These are phyloP conservation scores for Gastrophryne carolinensis DNA, from an alignment of 2,797 vertebrate genomes.

Conservation along the genomic window DNA sequence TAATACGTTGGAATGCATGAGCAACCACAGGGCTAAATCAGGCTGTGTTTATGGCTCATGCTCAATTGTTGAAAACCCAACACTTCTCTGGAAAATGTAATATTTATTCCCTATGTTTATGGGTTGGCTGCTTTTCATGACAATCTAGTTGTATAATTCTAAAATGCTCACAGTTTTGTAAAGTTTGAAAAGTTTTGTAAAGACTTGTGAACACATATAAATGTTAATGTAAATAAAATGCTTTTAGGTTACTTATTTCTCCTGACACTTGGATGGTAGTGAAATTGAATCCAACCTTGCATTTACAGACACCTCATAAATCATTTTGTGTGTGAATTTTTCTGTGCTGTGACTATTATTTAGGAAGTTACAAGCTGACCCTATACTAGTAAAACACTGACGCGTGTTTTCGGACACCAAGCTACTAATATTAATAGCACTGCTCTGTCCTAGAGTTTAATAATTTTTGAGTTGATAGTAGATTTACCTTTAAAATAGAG, in stretches of 20 bases:
- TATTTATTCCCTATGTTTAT: not conserved
- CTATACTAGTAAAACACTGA: not conserved
- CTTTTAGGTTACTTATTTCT: not conserved
- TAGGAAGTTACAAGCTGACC: not conserved
- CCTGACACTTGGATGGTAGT: not conserved
- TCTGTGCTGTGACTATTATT: not conserved
- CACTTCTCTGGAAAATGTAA: constrained; percentile 3
- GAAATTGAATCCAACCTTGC: not conserved
- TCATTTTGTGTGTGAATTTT: not conserved
- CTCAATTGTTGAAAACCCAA: not conserved
- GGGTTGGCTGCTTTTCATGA: not conserved
- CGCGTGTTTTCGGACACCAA: too few species aligned
- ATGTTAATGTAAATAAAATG: not conserved
- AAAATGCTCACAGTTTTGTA: not conserved
- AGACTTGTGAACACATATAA: not conserved
- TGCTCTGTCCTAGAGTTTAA: not conserved
- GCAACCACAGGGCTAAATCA: not conserved
- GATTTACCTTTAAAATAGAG: too few species aligned
- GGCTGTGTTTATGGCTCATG: not conserved
- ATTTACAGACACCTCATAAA: not conserved
- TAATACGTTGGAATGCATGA: constrained; percentile 15
- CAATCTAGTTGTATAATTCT: not conserved
- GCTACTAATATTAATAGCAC: not conserved
- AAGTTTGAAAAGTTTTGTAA: not conserved
- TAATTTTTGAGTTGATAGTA: too few species aligned